Base-by-base conservation (phyloP, 1,140 invertebrate genomes). In the Drosophila melanogaster region DNA sequence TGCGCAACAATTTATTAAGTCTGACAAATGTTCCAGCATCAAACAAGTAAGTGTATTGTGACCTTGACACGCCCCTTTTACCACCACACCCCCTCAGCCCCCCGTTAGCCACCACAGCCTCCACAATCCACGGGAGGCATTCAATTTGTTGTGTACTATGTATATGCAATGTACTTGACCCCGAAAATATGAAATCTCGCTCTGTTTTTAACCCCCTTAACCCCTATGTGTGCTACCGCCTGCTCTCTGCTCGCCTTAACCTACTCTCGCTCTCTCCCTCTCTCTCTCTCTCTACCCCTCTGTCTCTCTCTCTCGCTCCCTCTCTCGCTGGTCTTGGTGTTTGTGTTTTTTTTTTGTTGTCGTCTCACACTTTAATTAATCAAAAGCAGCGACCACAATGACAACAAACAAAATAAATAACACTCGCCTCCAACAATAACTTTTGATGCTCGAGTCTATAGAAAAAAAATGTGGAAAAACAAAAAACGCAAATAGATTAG, bases 1-100 rank as follows among this genome's bases (percentile, higher is more conserved):
- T 99, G 84, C 95, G 98, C 92, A 98, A 98, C 94, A 99, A 99
- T 94, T 98, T 99, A 94, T 95, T 98, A 92, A 96, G 95, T 90
- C 96, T 99, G 92, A 99, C 98, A 92, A 99, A 99, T 94, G 96
- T 98, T 83, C 95, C 96, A 90, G 94, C 94, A 83, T 95, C 95
- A 90, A 95, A 96, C 94, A 97, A 96, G 97, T 97, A 94, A 97
- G 96, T 96, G 43, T 46, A 19, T 55, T 46, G 43, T 77, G 77
- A 85, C 72, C 77, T 61, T 81, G 61, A 46, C 65, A 22, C 24
- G 38, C 62, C 37, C 40, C 41, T 7, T 10, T 41, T 19, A 5
- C 10, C 33, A 37, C 22, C 10, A 17, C 47, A 5, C 15, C 40
- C n/a, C 46, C 3, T 22, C 54, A 17, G n/a, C 53, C 5, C 22